Evolutionary conservation across 1,140 invertebrate species (phyloP).

Genomic region (Drosophila teissieri): DNA sequence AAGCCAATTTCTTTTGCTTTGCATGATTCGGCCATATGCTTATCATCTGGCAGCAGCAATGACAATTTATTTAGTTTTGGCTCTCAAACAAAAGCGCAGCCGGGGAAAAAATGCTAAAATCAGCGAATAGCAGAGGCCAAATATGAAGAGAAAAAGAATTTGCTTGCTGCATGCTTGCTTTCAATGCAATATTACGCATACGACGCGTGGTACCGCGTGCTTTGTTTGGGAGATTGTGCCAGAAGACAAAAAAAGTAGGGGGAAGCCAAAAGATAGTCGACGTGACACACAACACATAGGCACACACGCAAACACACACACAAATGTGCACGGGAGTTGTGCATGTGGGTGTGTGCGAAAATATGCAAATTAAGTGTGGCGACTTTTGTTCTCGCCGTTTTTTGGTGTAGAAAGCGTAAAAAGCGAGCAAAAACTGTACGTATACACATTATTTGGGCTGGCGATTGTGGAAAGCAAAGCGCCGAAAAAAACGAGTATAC

Average conservation of each 20-base stretch:
- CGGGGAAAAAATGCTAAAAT: slow-evolving; percentile 30
- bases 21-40: slow-evolving; percentile 52
- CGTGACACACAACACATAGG: slow-evolving; percentile 55
- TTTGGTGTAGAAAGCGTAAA: slow-evolving; percentile 76
- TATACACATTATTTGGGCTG: slow-evolving; percentile 68
- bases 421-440: slow-evolving; percentile 54
- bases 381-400: slow-evolving; percentile 63
- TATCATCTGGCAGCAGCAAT: slow-evolving; percentile 60
- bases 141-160: slow-evolving; percentile 31
- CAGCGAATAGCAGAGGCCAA: slow-evolving; percentile 28
- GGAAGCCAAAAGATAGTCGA: slow-evolving; percentile 65
- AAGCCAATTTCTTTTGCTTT: slow-evolving; percentile 24
- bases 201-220: slow-evolving; percentile 61
- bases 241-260: slow-evolving; percentile 37
- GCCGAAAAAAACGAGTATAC: slow-evolving; percentile 75
- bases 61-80: slow-evolving; percentile 64
- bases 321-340: slow-evolving; percentile 40
- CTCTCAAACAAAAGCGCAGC: slow-evolving; percentile 66
- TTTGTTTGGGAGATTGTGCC: slow-evolving; percentile 43
- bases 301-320: slow-evolving; percentile 25
- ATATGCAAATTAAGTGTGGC: slow-evolving; percentile 81
- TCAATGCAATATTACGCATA: slow-evolving; percentile 80
- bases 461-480: slow-evolving; percentile 66
- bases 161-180: slow-evolving; percentile 41
- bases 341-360: slow-evolving; percentile 60